phyloP scores from a whole-genome alignment of 2,888 invertebrate species.

The Epinotia ramella region DNA sequence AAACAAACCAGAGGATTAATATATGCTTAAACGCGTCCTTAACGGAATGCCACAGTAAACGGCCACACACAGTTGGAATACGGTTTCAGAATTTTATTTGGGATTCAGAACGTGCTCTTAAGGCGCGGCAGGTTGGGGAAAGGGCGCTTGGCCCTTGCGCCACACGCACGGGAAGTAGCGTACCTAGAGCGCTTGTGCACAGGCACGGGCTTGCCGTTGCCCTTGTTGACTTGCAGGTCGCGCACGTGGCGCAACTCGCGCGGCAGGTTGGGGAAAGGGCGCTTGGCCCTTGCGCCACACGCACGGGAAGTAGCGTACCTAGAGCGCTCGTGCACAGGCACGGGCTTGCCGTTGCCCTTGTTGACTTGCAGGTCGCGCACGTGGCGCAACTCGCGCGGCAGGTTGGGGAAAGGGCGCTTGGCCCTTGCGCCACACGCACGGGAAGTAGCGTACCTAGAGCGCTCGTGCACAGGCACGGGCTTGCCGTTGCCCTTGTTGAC shows the following conservation, averaged over 20 bases:
- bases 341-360: too few relatives aligned
- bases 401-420: too few relatives aligned
- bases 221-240: constrained; percentile 95
- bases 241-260: constrained; percentile 95
- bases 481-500: constrained; percentile 94
- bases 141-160: constrained; percentile 92
- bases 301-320: too few relatives aligned
- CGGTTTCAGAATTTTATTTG: too few relatives aligned
- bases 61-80: too few relatives aligned
- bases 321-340: too few relatives aligned
- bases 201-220: constrained; percentile 90
- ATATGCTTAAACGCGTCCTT: not conserved
- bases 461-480: constrained; percentile 88
- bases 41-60: too few relatives aligned
- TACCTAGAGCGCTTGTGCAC: constrained; percentile 90
- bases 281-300: constrained; percentile 72
- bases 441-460: constrained; percentile 85
- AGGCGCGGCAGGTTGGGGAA: constrained; percentile 94
- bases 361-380: too few relatives aligned
- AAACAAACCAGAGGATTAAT: constrained; percentile 33
- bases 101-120: too few relatives aligned
- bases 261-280: constrained; percentile 96
- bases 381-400: too few relatives aligned
- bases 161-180: constrained; percentile 88
- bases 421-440: constrained; percentile 90